phyloP scores from a whole-genome alignment of 1,140 invertebrate genomes.

The Olivierus martensii region DNA sequence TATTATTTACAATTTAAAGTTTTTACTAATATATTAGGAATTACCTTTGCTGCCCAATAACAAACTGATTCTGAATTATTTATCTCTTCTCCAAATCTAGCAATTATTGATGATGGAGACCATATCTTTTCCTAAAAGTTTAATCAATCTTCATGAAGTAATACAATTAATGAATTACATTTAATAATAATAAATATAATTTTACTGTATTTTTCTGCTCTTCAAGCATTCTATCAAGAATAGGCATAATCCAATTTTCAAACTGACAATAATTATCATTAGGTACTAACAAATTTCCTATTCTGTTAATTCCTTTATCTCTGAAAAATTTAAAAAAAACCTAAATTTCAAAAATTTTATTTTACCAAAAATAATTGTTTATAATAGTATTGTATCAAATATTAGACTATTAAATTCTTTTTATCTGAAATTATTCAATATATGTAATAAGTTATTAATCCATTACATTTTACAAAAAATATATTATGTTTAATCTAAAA shows the following conservation, averaged over 20 bases:
- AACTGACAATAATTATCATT: conserved; percentile 98
- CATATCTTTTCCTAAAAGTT: conserved; percentile 48
- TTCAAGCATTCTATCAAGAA: conserved; percentile 75
- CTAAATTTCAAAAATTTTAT: no score
- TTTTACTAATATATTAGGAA: not conserved
- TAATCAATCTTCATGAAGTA: not conserved
- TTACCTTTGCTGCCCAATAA: conserved; percentile 84
- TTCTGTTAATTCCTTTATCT: conserved; percentile 85
- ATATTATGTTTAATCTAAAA: no score
- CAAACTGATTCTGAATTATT: conserved; percentile 83
- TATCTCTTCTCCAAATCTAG: conserved; percentile 74
- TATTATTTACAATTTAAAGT: no score
- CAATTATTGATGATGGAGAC: conserved; percentile 85
- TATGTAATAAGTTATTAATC: no score
- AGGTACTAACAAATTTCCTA: conserved; percentile 93
- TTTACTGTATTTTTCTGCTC: conserved; percentile 63
- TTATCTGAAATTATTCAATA: no score
- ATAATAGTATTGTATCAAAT: no score
- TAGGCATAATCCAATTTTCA: conserved; percentile 95
- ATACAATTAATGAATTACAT: not conserved
- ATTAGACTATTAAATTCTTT: no score
- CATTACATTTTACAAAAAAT: no score
- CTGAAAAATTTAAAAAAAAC: no score
- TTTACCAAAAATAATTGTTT: no score
- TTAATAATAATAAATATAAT: conserved; percentile 4